Conservation (phyloP, 2,113 vertebrate genomes). For the Siniperca knerii region DNA sequence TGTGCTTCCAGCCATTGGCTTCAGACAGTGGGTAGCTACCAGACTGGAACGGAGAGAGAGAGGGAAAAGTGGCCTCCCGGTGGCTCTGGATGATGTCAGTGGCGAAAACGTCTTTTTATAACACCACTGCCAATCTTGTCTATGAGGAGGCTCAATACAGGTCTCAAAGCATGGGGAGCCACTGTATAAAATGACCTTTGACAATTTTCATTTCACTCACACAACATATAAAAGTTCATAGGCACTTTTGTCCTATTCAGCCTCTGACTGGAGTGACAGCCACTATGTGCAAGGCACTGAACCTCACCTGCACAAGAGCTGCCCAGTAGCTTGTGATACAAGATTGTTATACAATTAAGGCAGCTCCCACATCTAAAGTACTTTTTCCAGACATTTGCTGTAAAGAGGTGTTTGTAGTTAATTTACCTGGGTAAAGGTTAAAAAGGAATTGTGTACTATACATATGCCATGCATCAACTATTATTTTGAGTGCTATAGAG, state of each 20-base stretch:
- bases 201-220: conserved; percentile 43
- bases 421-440: conserved; percentile 7
- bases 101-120: conserved; percentile 64
- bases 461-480: neutral
- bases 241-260: conserved; percentile 11
- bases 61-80: conserved; percentile 67
- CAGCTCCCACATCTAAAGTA: neutral
- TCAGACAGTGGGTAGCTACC: conserved; percentile 63
- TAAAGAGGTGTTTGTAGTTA: neutral
- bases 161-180: conserved; percentile 24
- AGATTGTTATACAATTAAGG: neutral
- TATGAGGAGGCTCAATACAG: conserved; percentile 6
- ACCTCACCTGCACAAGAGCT: conserved; percentile 9
- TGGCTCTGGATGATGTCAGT: conserved; percentile 77
- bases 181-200: conserved; percentile 57
- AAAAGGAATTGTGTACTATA: neutral
- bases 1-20: conserved; percentile 78
- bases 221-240: conserved; percentile 24
- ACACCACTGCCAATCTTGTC: conserved; percentile 54
- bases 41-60: conserved; percentile 40
- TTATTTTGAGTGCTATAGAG: conserved; percentile 2
- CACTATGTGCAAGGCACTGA: conserved; percentile 4
- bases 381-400: neutral
- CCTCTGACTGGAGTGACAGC: conserved; percentile 1
- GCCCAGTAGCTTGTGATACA: neutral